Evolutionary conservation across 1,140 invertebrate species (phyloP), one percentile per base, ranked within the genome.

Genomic region (Proctacanthus coquilletti): DNA sequence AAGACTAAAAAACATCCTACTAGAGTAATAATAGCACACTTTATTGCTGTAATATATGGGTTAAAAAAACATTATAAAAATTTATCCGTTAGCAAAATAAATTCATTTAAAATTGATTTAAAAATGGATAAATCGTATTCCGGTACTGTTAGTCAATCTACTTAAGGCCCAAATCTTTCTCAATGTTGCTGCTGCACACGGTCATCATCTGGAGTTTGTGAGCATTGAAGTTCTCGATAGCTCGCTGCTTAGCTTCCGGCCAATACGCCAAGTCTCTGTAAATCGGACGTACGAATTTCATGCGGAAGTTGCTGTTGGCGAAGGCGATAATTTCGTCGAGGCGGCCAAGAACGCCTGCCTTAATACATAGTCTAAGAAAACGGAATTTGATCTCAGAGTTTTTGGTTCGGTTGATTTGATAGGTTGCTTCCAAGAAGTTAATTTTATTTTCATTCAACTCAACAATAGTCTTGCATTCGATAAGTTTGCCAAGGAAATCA

Each of bases 241-340:
- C 74, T 36, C 47, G 47, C 30, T 66, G 49, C 32, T 79, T 63
- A 5, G 71, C 66, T 31, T 70, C 70, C 47, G 75, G 67, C 84
- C 84, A 88, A 2, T 62, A 65, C 49, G 81, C 83, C 8, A 87
- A 60, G 48, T 83, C 81, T 44, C 80, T 74, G 55, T 84, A 91
- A 33, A 91, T 64, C 5, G 84, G 84, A 34, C 80, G 61, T 0
- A 84, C 73, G 63, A 74, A 91, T 54, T 91, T 92, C 78, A 91
- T 83, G 39, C 87, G 68, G 15, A 86, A 85, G 53, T 84, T 71
- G 21, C 71, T 63, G 39, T 75, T 83, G 0, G 84, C 70, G 66
- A 88, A 89, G 2, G 72, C 45, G 14, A 89, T 61, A 9, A 75
- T 76, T 9, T 63, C 54, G 3, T 63, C 50, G 13, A 89, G 61